These are phyloP conservation scores for Pachypanchax playfairii DNA, from an alignment of 2,113 vertebrate species.

Conservation along the genomic window DNA sequence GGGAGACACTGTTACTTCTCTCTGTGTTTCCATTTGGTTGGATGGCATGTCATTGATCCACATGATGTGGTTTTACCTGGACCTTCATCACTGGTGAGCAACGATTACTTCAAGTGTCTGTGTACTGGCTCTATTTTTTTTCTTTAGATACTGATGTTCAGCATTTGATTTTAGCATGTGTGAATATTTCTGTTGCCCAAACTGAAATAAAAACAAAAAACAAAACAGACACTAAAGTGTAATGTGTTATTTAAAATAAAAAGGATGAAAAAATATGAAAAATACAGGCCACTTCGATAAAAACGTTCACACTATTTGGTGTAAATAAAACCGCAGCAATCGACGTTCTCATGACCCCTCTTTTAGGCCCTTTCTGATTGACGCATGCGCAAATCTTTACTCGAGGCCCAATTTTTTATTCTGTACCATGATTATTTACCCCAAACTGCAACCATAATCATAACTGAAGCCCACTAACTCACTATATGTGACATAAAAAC, in stretches of 20 bases:
- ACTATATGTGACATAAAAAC: no score
- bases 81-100: slow-evolving; percentile 44
- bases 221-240: neutral
- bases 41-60: slow-evolving; percentile 22
- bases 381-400: no score
- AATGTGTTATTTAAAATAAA: neutral
- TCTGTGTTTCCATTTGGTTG: slow-evolving; percentile 13
- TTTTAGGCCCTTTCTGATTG: no score
- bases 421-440: no score
- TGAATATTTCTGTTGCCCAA: slow-evolving; percentile 63
- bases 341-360: no score
- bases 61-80: slow-evolving; percentile 36
- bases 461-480: no score
- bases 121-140: slow-evolving; percentile 36
- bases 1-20: slow-evolving; percentile 6
- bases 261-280: neutral
- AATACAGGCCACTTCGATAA: neutral
- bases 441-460: no score
- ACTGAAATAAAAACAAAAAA: slow-evolving; percentile 75
- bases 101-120: slow-evolving; percentile 26
- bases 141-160: slow-evolving; percentile 29
- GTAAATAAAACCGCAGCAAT: no score
- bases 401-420: no score
- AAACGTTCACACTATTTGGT: neutral
- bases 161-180: slow-evolving; percentile 47